Evolutionary conservation across 2,797 vertebrate genomes (phyloP).

Genomic region (Typhlichthys eigenmanni): DNA sequence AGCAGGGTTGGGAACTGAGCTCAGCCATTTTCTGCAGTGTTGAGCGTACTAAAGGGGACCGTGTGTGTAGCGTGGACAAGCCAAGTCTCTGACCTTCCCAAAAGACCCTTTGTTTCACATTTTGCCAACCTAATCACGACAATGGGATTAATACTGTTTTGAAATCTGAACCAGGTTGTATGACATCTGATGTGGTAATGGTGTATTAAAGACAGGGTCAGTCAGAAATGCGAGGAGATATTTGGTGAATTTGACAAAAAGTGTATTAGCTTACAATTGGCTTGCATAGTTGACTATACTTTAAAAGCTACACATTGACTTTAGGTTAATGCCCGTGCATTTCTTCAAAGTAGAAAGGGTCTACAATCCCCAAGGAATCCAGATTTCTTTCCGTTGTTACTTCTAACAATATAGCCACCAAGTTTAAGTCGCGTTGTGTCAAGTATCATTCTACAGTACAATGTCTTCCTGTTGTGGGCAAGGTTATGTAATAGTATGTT

Average conservation of each 20-base stretch:
- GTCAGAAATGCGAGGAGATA: too few species aligned
- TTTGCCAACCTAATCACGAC: neutral
- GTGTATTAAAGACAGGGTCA: neutral
- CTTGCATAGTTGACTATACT: too few species aligned
- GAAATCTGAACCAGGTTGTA: neutral
- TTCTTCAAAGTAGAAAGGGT: neutral
- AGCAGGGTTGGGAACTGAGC: neutral
- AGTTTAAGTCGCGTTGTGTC: too few species aligned
- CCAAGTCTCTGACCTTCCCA: neutral
- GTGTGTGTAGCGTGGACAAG: neutral
- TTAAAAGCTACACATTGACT: neutral
- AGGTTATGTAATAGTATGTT: too few species aligned
- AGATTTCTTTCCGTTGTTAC: too few species aligned
- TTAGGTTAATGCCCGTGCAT: neutral
- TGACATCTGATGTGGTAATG: neutral
- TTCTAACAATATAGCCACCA: too few species aligned
- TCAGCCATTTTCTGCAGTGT: slow-evolving; percentile 16
- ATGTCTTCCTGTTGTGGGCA: too few species aligned
- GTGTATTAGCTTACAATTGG: too few species aligned
- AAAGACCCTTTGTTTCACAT: neutral
- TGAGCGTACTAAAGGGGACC: slow-evolving; percentile 6
- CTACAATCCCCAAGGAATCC: neutral
- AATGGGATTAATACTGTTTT: neutral
- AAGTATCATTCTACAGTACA: too few species aligned
- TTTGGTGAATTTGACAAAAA: too few species aligned